A percentile compares a stretch with the other conserved stretches of the same genome.
These are phyloP conservation scores for Drosophila limbata DNA, from an alignment of 2,888 invertebrate species.

Conservation along the genomic window DNA sequence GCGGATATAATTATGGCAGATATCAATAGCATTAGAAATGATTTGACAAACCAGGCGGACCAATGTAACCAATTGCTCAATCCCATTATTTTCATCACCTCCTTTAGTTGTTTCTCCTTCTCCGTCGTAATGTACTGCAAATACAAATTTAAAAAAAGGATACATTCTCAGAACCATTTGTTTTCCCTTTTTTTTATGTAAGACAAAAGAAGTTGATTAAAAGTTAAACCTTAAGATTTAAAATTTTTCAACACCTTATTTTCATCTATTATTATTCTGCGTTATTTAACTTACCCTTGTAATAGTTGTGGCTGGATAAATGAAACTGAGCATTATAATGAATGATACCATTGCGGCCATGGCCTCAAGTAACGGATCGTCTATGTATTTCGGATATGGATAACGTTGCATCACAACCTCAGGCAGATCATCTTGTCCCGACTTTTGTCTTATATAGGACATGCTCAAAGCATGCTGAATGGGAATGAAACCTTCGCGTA, in stretches of 20 bases:
- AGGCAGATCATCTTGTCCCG: conserved; percentile 58
- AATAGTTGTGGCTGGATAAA: conserved; percentile 92
- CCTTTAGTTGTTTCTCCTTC: conserved; percentile 89
- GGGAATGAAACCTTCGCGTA: conserved; percentile 88
- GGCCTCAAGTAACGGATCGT: conserved; percentile 89
- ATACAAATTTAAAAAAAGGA: no score
- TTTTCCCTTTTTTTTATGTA: no score
- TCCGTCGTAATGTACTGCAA: conserved; percentile 86
- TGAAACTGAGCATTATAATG: conserved; percentile 92
- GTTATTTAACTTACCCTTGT: conserved; percentile 86
- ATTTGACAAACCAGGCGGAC: conserved; percentile 94
- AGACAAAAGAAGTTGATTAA: no score
- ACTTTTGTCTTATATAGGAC: conserved; percentile 79
- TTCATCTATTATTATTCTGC: no score
- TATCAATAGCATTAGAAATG: conserved; percentile 89
- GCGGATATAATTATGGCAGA: conserved; percentile 87
- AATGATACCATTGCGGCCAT: conserved; percentile 89
- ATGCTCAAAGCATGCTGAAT: conserved; percentile 88
- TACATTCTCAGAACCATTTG: no score
- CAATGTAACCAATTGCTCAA: conserved; percentile 93
- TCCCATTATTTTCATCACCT: conserved; percentile 97
- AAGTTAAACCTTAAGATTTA: no score
- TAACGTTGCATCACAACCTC: conserved; percentile 86
- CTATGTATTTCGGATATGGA: conserved; percentile 90
- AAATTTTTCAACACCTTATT: no score